phyloP scores from a whole-genome alignment of 2,113 vertebrate genomes.

The Tachycineta bicolor region DNA sequence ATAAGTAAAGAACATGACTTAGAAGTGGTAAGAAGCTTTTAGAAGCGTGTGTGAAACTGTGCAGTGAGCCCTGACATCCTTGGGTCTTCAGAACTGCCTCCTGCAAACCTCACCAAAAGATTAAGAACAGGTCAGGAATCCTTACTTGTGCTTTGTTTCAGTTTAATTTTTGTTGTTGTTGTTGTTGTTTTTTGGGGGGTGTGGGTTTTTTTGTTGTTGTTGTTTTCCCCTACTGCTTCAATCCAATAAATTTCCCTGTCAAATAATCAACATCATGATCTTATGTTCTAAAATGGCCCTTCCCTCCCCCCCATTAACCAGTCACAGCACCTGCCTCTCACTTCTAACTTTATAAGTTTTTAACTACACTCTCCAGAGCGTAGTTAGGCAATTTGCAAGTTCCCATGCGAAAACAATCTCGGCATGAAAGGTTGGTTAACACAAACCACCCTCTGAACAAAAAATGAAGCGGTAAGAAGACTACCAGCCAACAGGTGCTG shows the following conservation, averaged over 20 bases:
- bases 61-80: too few relatives aligned
- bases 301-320: background rate
- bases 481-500: background rate
- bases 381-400: background rate
- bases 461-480: background rate
- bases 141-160: background rate
- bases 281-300: background rate
- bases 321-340: background rate
- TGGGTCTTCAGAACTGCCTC: background rate
- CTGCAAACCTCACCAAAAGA: background rate
- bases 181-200: background rate
- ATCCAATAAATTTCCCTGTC: background rate
- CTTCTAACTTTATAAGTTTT: background rate
- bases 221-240: background rate
- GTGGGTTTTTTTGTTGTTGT: background rate
- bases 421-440: background rate
- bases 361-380: background rate
- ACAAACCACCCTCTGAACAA: background rate
- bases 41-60: rapidly evolving
- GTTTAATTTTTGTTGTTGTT: background rate
- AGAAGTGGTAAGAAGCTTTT: background rate
- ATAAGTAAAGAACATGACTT: too few relatives aligned
- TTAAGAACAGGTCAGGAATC: background rate
- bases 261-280: background rate
- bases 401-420: background rate